Evolutionary conservation across 2,113 vertebrate species (phyloP).

Genomic region (Dicerorhinus sumatrensis): DNA sequence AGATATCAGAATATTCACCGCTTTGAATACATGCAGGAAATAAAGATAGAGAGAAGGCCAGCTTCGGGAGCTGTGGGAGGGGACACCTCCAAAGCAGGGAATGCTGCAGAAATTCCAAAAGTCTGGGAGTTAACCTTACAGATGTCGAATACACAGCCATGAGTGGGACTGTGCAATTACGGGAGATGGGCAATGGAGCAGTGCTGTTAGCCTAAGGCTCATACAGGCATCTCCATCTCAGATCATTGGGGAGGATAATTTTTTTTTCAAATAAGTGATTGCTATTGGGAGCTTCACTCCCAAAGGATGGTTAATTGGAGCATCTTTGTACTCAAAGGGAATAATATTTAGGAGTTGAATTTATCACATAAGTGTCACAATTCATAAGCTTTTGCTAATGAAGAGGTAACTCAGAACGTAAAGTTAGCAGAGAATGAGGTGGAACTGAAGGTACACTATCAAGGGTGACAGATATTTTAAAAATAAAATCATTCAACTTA

Average conservation of each 20-base stretch:
- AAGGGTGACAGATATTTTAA: not conserved
- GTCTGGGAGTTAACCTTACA: not conserved
- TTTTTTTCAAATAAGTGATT: not conserved
- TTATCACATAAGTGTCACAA: not conserved
- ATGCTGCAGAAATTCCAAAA: accelerated
- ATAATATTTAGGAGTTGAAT: not conserved
- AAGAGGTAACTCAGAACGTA: not conserved
- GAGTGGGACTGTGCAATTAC: not conserved
- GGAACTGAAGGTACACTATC: not conserved
- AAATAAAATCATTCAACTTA: not conserved
- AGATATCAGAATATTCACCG: not conserved
- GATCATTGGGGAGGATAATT: not conserved
- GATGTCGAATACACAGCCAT: not conserved
- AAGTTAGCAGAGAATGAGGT: not conserved
- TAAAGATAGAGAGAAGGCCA: not conserved
- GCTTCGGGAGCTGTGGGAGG: not conserved
- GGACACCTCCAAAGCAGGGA: not conserved
- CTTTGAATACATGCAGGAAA: not conserved
- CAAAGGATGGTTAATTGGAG: no score
- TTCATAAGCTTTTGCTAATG: not conserved
- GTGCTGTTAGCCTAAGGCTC: no score
- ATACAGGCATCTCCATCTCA: no score
- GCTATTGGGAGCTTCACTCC: not conserved
- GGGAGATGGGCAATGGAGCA: accelerated
- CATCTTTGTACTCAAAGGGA: not conserved